These are phyloP conservation scores for Margarornis squamiger DNA, from an alignment of 2,797 vertebrate species.

Conservation along the genomic window DNA sequence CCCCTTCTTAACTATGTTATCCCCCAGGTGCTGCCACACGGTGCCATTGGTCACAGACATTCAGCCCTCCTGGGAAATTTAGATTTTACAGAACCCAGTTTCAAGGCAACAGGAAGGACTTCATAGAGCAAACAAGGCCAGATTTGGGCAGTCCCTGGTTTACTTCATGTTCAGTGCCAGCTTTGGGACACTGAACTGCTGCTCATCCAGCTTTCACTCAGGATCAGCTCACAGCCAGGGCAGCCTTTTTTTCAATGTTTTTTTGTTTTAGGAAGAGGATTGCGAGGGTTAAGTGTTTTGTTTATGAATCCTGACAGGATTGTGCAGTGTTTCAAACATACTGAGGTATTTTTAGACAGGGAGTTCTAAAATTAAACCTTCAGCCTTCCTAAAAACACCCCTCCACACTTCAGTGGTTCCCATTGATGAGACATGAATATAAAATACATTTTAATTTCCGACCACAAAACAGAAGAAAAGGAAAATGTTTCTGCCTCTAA, in stretches of 20 bases:
- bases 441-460: not conserved
- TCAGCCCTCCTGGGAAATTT: not conserved
- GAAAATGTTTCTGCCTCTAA: not conserved
- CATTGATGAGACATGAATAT: conserved; percentile 15
- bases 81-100: not conserved
- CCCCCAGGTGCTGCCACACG: not conserved
- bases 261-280: not conserved
- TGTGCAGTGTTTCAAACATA: not conserved
- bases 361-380: conserved; percentile 25
- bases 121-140: not conserved
- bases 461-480: not conserved
- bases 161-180: not conserved
- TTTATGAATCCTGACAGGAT: not conserved
- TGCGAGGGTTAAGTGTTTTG: not conserved
- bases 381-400: conserved; percentile 11
- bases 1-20: not conserved
- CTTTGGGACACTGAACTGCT: not conserved
- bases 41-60: not conserved
- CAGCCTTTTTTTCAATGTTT: not conserved
- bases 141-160: not conserved
- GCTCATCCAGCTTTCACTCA: not conserved
- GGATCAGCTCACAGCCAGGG: not conserved
- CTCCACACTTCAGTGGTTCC: not conserved
- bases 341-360: not conserved
- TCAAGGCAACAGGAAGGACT: not conserved